Evolutionary conservation across 64 coral and sea anemone genomes (phyloP), one percentile per base, ranked within the genome.

Genomic region (Orbicella faveolata): DNA sequence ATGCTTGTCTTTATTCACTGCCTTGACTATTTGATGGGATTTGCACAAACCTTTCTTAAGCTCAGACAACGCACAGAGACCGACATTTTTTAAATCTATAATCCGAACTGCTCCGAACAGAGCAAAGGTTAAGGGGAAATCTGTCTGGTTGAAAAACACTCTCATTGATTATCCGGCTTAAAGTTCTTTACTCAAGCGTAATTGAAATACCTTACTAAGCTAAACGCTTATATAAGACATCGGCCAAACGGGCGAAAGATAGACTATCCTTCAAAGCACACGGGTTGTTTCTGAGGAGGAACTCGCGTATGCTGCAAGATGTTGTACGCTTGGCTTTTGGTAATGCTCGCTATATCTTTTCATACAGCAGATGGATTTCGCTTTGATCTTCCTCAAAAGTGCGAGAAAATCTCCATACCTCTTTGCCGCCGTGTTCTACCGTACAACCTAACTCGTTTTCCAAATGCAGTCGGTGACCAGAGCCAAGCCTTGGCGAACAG

Each of bases 51-150:
- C 77, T 61, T 34, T 80, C 53, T 51, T 72, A 11, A 48, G 10
- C 21, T 81, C 35, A 73, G 23, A 69, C 39, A 25, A 66, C 82
- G 52, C 23, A 26, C 12, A 78, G 21, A 70, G 23, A 21, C 39
- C 37, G 65, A 72, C 36, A 85, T 85, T 85, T 85, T 85, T 85
- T 9, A 64, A 52, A 41, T 34, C 61, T 6, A n/a, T 52, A 85
- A 85, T 85, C 82, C 82, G 6, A 36, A 23, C 44, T 48, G 19
- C 82, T 72, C 33, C 64, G 36, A 72, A 19, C 23, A 51, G 82
- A 52, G 82, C 82, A 85, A 85, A 85, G 82, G 82, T 85, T 85
- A 85, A 85, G 63, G 41, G 39, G 37, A 85, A 53, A 39, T 2
- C 41, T 15, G 67, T 70, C 68, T 66, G n/a, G 63, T 72, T 85